Conservation (phyloP, 2,888 invertebrate species). For the Spatulosminthurus flaviceps region DNA sequence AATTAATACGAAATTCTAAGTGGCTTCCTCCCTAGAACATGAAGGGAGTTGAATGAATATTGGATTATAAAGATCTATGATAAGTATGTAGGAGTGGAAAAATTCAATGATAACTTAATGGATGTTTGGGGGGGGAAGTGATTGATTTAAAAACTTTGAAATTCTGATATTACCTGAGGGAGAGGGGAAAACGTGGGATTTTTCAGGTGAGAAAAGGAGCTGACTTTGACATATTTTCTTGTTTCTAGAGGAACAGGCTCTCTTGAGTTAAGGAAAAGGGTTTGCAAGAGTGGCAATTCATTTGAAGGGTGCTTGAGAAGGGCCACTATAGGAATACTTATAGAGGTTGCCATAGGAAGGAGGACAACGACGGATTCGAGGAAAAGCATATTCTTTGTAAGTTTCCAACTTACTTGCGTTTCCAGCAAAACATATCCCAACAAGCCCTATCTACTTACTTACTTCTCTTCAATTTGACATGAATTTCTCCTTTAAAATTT, state of each 20-base stretch:
- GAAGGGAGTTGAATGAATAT: too few species aligned
- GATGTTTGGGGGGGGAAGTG: too few species aligned
- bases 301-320: neutral
- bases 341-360: too few species aligned
- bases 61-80: too few species aligned
- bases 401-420: neutral
- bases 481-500: neutral
- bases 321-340: neutral
- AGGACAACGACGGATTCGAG: neutral
- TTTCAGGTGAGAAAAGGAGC: conserved; percentile 11
- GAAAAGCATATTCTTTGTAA: neutral
- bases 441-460: too few species aligned
- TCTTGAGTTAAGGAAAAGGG: conserved; percentile 11
- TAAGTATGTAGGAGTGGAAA: too few species aligned
- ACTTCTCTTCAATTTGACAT: too few species aligned
- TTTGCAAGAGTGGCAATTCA: conserved; percentile 12
- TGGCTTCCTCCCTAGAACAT: too few species aligned
- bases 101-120: too few species aligned
- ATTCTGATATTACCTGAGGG: neutral
- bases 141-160: neutral
- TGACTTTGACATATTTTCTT: conserved; percentile 18
- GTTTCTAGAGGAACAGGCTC: neutral
- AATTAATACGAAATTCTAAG: too few species aligned
- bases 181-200: neutral
- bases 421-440: too few species aligned